phyloP scores from a whole-genome alignment of 2,797 vertebrate genomes.

The Phataginus tricuspis region DNA sequence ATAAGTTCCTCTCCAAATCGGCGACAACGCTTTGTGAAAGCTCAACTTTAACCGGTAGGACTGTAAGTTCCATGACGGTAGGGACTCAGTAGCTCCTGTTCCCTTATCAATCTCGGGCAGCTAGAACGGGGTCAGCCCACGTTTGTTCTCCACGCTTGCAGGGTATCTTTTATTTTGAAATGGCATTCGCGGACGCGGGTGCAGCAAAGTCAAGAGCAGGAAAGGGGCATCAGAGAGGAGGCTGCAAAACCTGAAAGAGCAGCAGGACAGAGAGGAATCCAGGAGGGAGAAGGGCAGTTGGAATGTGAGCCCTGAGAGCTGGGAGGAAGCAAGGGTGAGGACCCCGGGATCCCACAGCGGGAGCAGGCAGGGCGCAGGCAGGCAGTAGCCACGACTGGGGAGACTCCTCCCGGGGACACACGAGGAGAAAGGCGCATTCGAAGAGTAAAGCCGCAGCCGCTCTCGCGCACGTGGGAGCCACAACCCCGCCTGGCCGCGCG shows the following conservation, averaged over 20 bases:
- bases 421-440: not conserved
- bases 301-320: not conserved
- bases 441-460: not conserved
- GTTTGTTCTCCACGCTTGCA: not conserved
- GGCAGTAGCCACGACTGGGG: not conserved
- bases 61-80: not conserved
- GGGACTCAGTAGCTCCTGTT: not conserved
- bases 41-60: not conserved
- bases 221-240: not conserved
- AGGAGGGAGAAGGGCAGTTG: rapidly evolving
- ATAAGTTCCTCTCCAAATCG: not conserved
- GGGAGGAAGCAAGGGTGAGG: not conserved
- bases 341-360: rapidly evolving
- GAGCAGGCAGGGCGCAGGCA: not conserved
- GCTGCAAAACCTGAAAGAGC: not conserved
- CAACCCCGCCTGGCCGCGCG: rapidly evolving
- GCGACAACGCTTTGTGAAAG: not conserved
- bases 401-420: not conserved
- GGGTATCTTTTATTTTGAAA: slow-evolving; percentile 34
- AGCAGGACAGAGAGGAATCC: not conserved
- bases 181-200: not conserved
- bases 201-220: not conserved
- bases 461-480: not conserved
- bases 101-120: not conserved
- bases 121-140: not conserved